These are phyloP conservation scores for Riparia riparia DNA, from an alignment of 2,113 vertebrate species.

Conservation along the genomic window DNA sequence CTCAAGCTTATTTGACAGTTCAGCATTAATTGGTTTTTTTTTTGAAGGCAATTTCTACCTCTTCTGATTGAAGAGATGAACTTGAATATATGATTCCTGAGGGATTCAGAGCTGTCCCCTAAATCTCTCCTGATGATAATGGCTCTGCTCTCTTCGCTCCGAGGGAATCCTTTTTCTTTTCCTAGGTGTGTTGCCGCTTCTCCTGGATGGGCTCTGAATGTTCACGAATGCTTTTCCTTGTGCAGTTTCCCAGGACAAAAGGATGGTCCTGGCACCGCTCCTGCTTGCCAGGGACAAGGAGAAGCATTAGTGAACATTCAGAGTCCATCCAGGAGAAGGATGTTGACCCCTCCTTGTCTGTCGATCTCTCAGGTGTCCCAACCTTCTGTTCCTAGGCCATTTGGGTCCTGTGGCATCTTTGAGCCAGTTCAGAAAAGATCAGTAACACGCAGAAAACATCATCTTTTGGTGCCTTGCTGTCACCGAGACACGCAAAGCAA, in stretches of 20 bases:
- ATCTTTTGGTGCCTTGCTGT: background rate
- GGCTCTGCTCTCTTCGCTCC: background rate
- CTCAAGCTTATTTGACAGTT: background rate
- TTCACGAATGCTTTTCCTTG: background rate
- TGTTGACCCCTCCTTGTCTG: background rate
- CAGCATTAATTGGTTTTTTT: background rate
- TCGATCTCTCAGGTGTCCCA: background rate
- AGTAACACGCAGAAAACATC: rapidly evolving
- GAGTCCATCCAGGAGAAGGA: background rate
- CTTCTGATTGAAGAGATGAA: constrained; percentile 13
- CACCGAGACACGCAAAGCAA: too few species aligned
- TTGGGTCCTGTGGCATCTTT: background rate
- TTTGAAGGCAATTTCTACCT: background rate
- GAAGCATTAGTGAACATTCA: background rate
- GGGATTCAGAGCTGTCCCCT: constrained; percentile 24
- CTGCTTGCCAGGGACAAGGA: background rate
- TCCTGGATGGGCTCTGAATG: background rate
- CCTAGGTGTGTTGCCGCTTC: background rate
- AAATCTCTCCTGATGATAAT: constrained; percentile 20
- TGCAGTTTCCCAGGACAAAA: background rate
- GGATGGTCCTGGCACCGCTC: background rate
- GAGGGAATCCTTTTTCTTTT: background rate
- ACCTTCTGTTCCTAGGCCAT: background rate
- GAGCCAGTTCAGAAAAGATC: background rate
- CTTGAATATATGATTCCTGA: background rate